These are phyloP conservation scores for Pollenia amentaria DNA, from an alignment of 2,888 invertebrate genomes.

Conservation along the genomic window DNA sequence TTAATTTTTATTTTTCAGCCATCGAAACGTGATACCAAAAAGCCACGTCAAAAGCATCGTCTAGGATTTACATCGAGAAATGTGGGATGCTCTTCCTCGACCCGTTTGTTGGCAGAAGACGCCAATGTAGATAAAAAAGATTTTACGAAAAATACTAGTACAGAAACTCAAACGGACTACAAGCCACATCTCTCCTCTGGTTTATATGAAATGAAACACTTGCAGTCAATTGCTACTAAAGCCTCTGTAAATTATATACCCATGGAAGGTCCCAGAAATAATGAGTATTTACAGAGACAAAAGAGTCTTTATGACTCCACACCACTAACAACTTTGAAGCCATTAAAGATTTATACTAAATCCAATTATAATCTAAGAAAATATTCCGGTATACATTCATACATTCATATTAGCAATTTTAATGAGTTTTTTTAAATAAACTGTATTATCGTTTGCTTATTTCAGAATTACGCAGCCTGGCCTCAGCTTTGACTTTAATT, in stretches of 20 bases:
- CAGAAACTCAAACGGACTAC: conserved; percentile 55
- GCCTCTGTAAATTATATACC: conserved; percentile 12
- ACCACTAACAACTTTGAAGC: neutral
- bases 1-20: conserved; percentile 33
- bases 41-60: conserved; percentile 58
- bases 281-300: neutral
- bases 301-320: neutral
- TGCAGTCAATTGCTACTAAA: neutral
- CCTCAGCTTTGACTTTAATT: conserved; percentile 68
- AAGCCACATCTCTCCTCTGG: neutral
- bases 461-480: conserved; percentile 68
- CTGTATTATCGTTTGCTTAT: neutral
- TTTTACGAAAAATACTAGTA: neutral
- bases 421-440: neutral
- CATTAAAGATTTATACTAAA: conserved; percentile 38
- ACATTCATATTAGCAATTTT: too few species aligned
- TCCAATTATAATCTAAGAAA: conserved; percentile 38
- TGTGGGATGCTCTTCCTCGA: conserved; percentile 34
- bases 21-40: conserved; percentile 37
- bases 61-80: conserved; percentile 69
- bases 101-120: neutral
- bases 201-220: conserved; percentile 6
- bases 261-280: neutral
- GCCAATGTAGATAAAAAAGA: neutral
- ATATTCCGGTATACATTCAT: conserved; percentile 64